A percentile compares a stretch with the other conserved stretches of the same genome.
Evolutionary conservation across 2,888 invertebrate genomes (phyloP).

Genomic region (Andrena marginata): DNA sequence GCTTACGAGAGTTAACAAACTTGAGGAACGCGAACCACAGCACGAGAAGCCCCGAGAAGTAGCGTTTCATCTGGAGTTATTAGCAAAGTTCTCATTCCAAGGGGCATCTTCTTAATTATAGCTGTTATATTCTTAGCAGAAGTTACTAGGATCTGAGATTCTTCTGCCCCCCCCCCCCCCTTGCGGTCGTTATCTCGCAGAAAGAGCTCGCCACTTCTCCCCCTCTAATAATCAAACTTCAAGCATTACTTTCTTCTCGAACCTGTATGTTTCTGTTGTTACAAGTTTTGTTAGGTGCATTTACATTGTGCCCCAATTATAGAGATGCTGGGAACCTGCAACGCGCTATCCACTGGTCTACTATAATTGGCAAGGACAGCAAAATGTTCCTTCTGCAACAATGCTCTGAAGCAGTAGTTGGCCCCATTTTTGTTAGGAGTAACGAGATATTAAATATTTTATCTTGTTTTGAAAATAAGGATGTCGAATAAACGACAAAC

Average conservation of each 20-base stretch:
- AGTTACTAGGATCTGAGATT: constrained; percentile 60
- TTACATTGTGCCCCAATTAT: constrained; percentile 14
- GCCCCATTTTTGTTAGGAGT: neutral
- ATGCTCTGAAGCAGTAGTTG: neutral
- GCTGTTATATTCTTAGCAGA: constrained; percentile 63
- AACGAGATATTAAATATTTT: neutral
- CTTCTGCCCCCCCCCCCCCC: constrained; percentile 18
- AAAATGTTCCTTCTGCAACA: neutral
- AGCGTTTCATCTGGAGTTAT: constrained; percentile 78
- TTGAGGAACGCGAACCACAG: constrained; percentile 80
- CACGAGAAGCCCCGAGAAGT: constrained; percentile 67
- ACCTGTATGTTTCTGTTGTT: neutral
- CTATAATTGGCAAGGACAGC: neutral
- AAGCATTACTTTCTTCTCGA: neutral
- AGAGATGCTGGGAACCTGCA: neutral
- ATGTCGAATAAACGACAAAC: neutral
- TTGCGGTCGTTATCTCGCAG: constrained; percentile 34
- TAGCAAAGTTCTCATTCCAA: constrained; percentile 83
- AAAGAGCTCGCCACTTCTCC: neutral
- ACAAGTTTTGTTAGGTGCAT: constrained; percentile 18
- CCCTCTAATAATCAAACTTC: constrained; percentile 18
- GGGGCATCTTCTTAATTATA: constrained; percentile 83
- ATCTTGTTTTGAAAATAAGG: neutral
- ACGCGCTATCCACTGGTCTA: constrained; percentile 3
- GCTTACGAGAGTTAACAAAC: constrained; percentile 83